Base-by-base conservation (phyloP, 1,140 invertebrate genomes). In the Brachionus rubens region DNA sequence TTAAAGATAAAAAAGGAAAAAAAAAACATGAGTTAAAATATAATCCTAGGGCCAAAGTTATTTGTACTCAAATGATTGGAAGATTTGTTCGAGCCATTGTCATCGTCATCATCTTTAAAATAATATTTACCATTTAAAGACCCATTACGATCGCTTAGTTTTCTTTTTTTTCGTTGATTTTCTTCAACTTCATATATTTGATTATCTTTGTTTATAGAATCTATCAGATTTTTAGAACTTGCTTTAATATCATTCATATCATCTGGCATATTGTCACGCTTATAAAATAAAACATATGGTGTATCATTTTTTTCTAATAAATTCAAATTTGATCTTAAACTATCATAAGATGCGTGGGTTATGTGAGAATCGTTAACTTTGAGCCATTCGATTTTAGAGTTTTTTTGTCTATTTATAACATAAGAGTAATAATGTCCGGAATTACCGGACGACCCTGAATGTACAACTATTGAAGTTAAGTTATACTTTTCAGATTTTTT, bases 251-350 rank as follows among this genome's bases (percentile, higher is more conserved):
- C 43, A 6, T 46, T 9, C n/a, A 12, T 14, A 14, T 56, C 52
- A 3, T 19, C 7, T 56, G 30, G 19, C 12, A 6, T 10, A 33
- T 33, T 10, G 3, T 14, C 12, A 6, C 16, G 6, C 30, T 33
- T 56, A 56, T 24, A 56, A 56, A 56, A 56, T 14, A 56, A 16
- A 33, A 56, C 52, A 21, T 56, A 56, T 9, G 52, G 52, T 12
- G 52, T 56, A 33, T 56, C 52, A 33, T 28, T 56, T 56, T n/a
- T n/a, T n/a, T 56, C 3, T 5, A 56, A 56, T 6, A 56, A n/a
- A 33, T 16, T 28, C n/a, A 56, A 56, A 33, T 56, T 56, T 6
- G 52, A 56, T 6, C 6, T 28, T 16, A 56, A 28, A 16, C 52
- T 56, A 28, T 56, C 6, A n/a, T 19, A 56, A 33, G 52, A 28